A percentile compares a stretch with the other conserved stretches of the same genome.
These are phyloP conservation scores for silkworm (Bombyx mori) DNA, from an alignment of 1,140 invertebrate genomes.

Conservation along the genomic window DNA sequence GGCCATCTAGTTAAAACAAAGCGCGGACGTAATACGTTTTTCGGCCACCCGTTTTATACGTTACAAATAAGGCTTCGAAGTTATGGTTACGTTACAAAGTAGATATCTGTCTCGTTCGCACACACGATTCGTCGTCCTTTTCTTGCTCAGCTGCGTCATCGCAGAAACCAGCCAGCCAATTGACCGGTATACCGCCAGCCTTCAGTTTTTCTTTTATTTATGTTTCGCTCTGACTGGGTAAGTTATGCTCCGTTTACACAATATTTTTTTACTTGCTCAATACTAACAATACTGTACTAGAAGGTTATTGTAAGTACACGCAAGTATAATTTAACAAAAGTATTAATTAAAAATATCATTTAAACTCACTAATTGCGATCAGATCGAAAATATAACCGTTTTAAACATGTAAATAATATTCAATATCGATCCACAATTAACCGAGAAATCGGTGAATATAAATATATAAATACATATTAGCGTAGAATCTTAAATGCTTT, in stretches of 20 bases:
- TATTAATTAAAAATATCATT: too few relatives aligned
- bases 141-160: slow-evolving; percentile 56
- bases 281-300: neutral
- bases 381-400: too few relatives aligned
- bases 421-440: too few relatives aligned
- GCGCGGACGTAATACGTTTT: slow-evolving; percentile 60
- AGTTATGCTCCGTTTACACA: slow-evolving; percentile 51
- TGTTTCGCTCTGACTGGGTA: slow-evolving; percentile 61
- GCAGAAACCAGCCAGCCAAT: slow-evolving; percentile 67
- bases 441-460: too few relatives aligned
- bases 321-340: too few relatives aligned
- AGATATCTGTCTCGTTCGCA: slow-evolving; percentile 26
- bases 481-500: too few relatives aligned
- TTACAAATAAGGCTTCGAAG: slow-evolving; percentile 60
- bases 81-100: slow-evolving; percentile 49
- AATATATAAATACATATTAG: too few relatives aligned
- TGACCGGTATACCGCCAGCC: slow-evolving; percentile 69
- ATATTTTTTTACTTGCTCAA: slow-evolving; percentile 10
- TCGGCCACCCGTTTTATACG: slow-evolving; percentile 57
- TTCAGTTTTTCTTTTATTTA: slow-evolving; percentile 71
- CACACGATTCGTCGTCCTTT: slow-evolving; percentile 25
- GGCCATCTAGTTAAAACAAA: slow-evolving; percentile 52
- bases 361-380: too few relatives aligned
- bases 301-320: too few relatives aligned
- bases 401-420: too few relatives aligned